Conservation (phyloP, 1,140 invertebrate genomes). For the Megathymus violae region DNA sequence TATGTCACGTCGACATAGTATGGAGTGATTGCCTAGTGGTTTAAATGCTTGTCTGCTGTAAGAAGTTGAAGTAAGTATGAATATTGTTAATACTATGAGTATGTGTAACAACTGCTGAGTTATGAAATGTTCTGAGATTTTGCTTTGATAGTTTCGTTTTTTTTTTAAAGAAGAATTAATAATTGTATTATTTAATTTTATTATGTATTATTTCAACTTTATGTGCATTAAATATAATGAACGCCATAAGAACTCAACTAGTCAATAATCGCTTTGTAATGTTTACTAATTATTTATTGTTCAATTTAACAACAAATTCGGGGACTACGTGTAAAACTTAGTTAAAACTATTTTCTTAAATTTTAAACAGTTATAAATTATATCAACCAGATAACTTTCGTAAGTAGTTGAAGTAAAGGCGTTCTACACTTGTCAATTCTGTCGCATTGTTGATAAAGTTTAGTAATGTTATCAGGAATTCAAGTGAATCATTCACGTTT, state of each 20-base stretch:
- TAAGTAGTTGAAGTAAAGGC: slow-evolving; percentile 20
- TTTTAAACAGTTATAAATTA: slow-evolving; percentile 54
- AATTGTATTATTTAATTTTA: no score
- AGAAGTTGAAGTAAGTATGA: no score
- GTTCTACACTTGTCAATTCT: slow-evolving; percentile 6
- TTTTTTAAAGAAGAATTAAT: no score
- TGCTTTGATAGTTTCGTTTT: no score
- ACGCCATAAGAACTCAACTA: background rate
- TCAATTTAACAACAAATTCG: slow-evolving; percentile 7
- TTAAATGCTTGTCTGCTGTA: no score
- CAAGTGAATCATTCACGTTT: no score
- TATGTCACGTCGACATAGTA: no score
- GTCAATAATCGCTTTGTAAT: background rate
- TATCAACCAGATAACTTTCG: slow-evolving; percentile 38
- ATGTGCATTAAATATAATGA: background rate
- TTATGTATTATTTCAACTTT: background rate
- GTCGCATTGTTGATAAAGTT: background rate
- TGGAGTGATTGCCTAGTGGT: no score
- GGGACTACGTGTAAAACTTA: slow-evolving; percentile 34
- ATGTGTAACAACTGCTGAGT: no score
- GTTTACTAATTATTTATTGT: background rate
- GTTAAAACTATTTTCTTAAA: slow-evolving; percentile 43
- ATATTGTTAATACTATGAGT: no score
- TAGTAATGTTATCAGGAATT: no score
- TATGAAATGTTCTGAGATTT: no score